phyloP scores from a whole-genome alignment of 2,797 vertebrate genomes.

The Petrocephalus schoutedeni region DNA sequence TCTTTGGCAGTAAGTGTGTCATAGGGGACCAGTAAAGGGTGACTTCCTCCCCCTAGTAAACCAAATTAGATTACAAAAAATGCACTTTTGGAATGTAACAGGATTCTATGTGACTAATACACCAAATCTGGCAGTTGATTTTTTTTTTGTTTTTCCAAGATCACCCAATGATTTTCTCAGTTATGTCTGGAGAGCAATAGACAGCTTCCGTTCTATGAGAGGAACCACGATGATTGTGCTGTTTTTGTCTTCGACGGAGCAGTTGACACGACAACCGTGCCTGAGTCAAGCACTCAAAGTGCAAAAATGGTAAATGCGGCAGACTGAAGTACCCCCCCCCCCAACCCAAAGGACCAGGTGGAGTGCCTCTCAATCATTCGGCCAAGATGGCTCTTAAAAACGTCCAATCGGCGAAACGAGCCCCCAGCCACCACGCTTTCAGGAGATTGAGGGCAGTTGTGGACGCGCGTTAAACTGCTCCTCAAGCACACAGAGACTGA shows the following conservation, averaged over 20 bases:
- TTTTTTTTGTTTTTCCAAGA: not conserved
- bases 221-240: not conserved
- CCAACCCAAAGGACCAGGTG: not conserved
- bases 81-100: not conserved
- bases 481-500: not conserved
- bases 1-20: constrained; percentile 93
- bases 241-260: constrained; percentile 2
- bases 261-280: not conserved
- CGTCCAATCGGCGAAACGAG: not conserved
- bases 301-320: not conserved
- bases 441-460: not conserved
- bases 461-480: not conserved
- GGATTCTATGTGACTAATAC: not conserved
- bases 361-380: constrained; percentile 3
- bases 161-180: not conserved
- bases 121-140: not conserved
- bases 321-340: not conserved
- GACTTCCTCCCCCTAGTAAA: constrained; percentile 80
- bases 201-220: not conserved
- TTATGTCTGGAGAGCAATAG: not conserved
- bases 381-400: not conserved
- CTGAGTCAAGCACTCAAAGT: not conserved
- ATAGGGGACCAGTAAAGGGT: constrained; percentile 90
- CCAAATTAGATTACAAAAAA: constrained; percentile 1
- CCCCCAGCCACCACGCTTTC: not conserved